Evolutionary conservation across 2,888 invertebrate genomes (phyloP), one percentile per base, ranked within the genome.

Genomic region (Pemphredon lugubris): DNA sequence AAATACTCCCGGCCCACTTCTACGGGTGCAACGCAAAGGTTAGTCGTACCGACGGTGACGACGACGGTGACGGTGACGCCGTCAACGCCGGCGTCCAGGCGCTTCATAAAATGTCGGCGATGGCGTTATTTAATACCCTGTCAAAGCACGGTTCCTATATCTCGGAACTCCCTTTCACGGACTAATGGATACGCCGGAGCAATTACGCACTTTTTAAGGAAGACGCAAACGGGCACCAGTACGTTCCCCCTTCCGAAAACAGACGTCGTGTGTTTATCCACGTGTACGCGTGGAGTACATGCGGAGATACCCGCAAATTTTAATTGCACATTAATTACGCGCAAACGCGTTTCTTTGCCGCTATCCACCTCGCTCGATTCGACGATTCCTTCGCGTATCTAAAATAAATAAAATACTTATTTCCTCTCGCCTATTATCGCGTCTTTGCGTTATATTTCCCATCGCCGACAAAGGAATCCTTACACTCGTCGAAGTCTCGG

Each of bases 1-100:
- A 79, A 79, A 79, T 79, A 79, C 79, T 73, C 78, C 70, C 77
- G 77, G 79, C 79, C 79, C 79, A 79, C 77, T 79, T 79, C 72
- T 59, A 67, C 47, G 50, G 55, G 32, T 55, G 71, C 70, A 45
- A 50, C 57, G 61, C 45, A 58, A 59, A 71, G 26, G 39, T 48
- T 40, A 45, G 69, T 11, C 30, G 50, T 47, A 40, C 39, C 39
- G 51, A 16, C 65, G 55, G 54, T 34, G 48, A 32, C 21, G 42
- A 23, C 30, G 48, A 48, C n/a, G n/a, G n/a, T n/a, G n/a, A n/a
- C n/a, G n/a, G n/a, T n/a, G n/a, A n/a, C n/a, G n/a, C n/a, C n/a
- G n/a, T n/a, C n/a, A n/a, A n/a, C n/a, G n/a, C n/a, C 55, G 39
- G 59, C 55, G 54, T 14, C 21, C 23, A 11, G 34, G 45, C 39